Evolutionary conservation across 1,140 invertebrate genomes (phyloP).

Genomic region (Aphaenogaster ashmeadi): DNA sequence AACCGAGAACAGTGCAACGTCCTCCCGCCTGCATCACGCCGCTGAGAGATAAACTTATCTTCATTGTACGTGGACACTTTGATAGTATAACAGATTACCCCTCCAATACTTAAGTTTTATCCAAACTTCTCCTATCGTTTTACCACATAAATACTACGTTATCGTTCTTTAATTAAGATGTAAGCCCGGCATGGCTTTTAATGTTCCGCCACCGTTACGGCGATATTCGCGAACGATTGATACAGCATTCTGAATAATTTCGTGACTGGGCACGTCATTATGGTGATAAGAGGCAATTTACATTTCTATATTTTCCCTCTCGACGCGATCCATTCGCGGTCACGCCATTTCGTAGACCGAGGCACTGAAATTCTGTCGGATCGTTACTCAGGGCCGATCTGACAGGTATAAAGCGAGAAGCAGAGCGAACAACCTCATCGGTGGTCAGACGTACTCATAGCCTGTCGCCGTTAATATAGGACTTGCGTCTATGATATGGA

Average conservation of each 20-base stretch:
- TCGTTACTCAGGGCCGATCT: conserved; percentile 72
- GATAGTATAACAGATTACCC: conserved; percentile 59
- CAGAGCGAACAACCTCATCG: conserved; percentile 57
- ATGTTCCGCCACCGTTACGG: background rate
- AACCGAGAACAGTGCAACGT: conserved; percentile 55
- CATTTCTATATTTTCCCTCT: conserved; percentile 71
- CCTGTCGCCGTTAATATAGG: conserved; percentile 46
- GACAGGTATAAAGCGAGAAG: conserved; percentile 72
- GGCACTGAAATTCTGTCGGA: conserved; percentile 69
- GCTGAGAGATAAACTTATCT: conserved; percentile 61
- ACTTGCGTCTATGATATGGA: conserved; percentile 15
- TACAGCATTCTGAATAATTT: conserved; percentile 67
- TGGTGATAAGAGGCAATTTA: conserved; percentile 58
- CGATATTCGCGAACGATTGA: conserved; percentile 60
- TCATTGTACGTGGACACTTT: conserved; percentile 61
- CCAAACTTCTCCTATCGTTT: conserved; percentile 16
- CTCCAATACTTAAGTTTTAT: conserved; percentile 22
- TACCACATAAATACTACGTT: conserved; percentile 36
- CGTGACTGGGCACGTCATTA: conserved; percentile 68
- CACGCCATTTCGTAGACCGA: conserved; percentile 65
- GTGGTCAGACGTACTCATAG: conserved; percentile 35
- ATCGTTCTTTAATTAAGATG: conserved; percentile 56
- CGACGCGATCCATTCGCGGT: conserved; percentile 69
- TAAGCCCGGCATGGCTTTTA: background rate
- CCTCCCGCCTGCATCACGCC: conserved; percentile 40